Conservation (phyloP, 1,140 invertebrate genomes). For the Tribolium castaneum region DNA sequence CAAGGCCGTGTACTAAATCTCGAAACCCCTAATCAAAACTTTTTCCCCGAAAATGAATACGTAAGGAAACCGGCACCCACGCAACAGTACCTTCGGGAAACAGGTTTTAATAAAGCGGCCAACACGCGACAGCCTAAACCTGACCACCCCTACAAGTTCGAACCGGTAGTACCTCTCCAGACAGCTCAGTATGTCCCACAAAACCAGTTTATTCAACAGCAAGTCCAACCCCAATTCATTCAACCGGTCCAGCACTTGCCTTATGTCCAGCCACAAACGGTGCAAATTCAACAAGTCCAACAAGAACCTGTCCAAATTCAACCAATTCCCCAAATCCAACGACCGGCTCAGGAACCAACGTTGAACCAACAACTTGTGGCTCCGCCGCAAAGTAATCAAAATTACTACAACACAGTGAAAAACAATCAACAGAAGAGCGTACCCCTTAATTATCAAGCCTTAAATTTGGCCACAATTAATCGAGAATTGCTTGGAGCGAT, state of each 20-base stretch:
- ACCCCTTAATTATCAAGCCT: constrained; percentile 49
- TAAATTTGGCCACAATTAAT: constrained; percentile 51
- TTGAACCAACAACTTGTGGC: constrained; percentile 46
- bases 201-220: constrained; percentile 15
- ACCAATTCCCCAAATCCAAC: constrained; percentile 25
- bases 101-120: constrained; percentile 42
- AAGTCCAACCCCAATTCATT: constrained; percentile 23
- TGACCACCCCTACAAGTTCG: constrained; percentile 52
- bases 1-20: constrained; percentile 67
- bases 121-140: constrained; percentile 37
- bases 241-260: background rate
- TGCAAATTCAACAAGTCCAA: constrained; percentile 4
- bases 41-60: constrained; percentile 63
- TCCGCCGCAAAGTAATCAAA: constrained; percentile 8
- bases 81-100: constrained; percentile 53
- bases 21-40: constrained; percentile 60
- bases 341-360: constrained; percentile 28
- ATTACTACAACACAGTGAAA: constrained; percentile 19
- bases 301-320: constrained; percentile 3
- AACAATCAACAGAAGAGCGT: constrained; percentile 47
- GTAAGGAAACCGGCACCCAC: constrained; percentile 30
- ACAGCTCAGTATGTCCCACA: constrained; percentile 8
- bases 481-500: constrained; percentile 44
- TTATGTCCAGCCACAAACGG: constrained; percentile 5
- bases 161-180: constrained; percentile 44